Evolutionary conservation across 2,797 vertebrate species (phyloP).

Genomic region (Gorsachius magnificus): DNA sequence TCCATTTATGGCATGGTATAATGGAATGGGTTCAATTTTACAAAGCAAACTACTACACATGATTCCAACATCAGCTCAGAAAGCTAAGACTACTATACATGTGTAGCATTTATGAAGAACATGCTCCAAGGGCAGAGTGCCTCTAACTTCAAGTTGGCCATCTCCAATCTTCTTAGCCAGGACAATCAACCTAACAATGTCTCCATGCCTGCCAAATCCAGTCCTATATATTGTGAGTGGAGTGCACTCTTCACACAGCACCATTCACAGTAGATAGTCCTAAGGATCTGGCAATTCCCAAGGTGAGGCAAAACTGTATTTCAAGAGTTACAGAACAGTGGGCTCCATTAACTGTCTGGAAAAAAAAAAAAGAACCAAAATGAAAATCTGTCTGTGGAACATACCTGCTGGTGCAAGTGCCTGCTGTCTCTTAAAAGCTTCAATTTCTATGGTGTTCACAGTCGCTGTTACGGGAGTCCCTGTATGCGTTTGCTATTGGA

Average conservation of each 20-base stretch:
- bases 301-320: conserved; percentile 30
- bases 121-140: conserved; percentile 16
- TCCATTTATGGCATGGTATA: conserved; percentile 72
- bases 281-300: neutral
- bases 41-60: conserved; percentile 61
- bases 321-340: neutral
- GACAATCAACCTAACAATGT: conserved; percentile 17
- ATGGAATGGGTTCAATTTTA: conserved; percentile 67
- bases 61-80: conserved; percentile 31
- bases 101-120: conserved; percentile 38
- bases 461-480: conserved; percentile 80
- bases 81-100: conserved; percentile 47
- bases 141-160: conserved; percentile 21
- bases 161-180: conserved; percentile 44
- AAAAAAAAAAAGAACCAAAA: neutral
- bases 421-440: conserved; percentile 95
- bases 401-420: conserved; percentile 91
- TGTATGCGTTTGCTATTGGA: conserved; percentile 83
- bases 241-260: neutral
- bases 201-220: conserved; percentile 47
- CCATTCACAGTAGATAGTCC: conserved; percentile 12
- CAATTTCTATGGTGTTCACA: conserved; percentile 87
- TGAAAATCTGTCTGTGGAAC: neutral
- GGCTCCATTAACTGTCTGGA: conserved; percentile 16
- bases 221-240: conserved; percentile 29